Evolutionary conservation across 2,888 invertebrate species (phyloP), one percentile per base, ranked within the genome.

Genomic region (Lochmaea crataegi): DNA sequence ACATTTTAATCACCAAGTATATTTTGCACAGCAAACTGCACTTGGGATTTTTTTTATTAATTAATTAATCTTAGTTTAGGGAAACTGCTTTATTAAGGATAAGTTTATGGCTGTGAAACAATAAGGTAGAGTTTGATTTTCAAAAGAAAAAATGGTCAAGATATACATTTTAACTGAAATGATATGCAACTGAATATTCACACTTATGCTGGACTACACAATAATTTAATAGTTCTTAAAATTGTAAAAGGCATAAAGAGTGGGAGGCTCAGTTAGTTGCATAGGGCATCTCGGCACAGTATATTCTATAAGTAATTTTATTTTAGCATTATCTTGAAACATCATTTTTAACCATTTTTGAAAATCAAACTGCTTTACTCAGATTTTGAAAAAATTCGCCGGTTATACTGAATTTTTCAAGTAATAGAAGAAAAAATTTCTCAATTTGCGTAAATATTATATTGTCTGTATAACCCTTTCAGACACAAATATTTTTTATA

Each of bases 91-190:
- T 51, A 16, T 16, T 53, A 16, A 16, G 16, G 53, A 53, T 16
- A 53, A 53, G 53, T 18, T 53, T 18, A 10, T 53, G 53, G 53
- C 53, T 53, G 53, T 53, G 53, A 53, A 53, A 53, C 16, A 3
- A 53, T 18, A 18, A 53, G 16, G 53, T 53, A 7, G 16, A 18
- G 18, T 3, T 53, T 7, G 53, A 53, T 9, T 53, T 53, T 18
- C 2, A 10, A 53, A 53, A 53, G 3, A 9, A 10, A n/a, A n/a
- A n/a, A n/a, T n/a, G n/a, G n/a, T n/a, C 11, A 12, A 2, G 45
- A 45, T 12, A 45, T 45, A 45, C 12, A 45, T 14, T 53, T 53
- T 9, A 10, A 18, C 10, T 53, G 9, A 18, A 53, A 53, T n/a
- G n/a, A n/a, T n/a, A 10, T 53, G 53, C 16, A 53, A 53, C 53